Percentiles rank a stretch among this genome's conserved stretches.
Conservation (phyloP, 2,888 invertebrate genomes). For the Cephalotes varians region DNA sequence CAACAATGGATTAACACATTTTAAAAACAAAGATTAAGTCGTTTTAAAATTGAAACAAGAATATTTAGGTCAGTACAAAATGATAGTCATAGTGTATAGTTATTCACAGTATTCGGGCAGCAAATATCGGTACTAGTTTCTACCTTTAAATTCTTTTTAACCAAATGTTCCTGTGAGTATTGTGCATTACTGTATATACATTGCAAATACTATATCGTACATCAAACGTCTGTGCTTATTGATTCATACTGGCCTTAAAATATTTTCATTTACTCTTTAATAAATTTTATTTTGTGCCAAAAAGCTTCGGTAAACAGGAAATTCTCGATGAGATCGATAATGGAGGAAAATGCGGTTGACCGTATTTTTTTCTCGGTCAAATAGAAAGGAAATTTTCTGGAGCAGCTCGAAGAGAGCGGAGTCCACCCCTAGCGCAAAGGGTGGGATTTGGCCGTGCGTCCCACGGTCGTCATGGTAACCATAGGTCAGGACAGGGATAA, state of each 20-base stretch:
- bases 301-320: conserved; percentile 32
- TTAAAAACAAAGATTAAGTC: neutral
- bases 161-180: conserved; percentile 1
- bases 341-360: conserved; percentile 47
- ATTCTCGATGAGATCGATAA: conserved; percentile 36
- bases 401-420: conserved; percentile 58
- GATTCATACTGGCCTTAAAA: neutral
- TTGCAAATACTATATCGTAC: neutral
- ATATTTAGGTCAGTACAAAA: neutral
- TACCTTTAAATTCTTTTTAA: neutral
- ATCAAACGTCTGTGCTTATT: neutral
- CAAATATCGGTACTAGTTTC: conserved; percentile 17
- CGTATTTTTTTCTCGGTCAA: conserved; percentile 66
- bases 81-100: neutral
- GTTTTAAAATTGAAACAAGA: neutral
- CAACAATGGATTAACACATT: neutral
- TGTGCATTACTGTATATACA: neutral
- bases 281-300: conserved; percentile 11
- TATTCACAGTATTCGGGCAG: neutral
- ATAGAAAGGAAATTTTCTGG: conserved; percentile 70
- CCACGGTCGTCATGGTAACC: conserved; percentile 79
- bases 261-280: neutral
- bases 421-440: conserved; percentile 73
- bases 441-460: conserved; percentile 75
- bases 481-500: conserved; percentile 78